Evolutionary conservation across 2,113 vertebrate genomes (phyloP), one percentile per base, ranked within the genome.

Genomic region (Chaenogobius annularis): DNA sequence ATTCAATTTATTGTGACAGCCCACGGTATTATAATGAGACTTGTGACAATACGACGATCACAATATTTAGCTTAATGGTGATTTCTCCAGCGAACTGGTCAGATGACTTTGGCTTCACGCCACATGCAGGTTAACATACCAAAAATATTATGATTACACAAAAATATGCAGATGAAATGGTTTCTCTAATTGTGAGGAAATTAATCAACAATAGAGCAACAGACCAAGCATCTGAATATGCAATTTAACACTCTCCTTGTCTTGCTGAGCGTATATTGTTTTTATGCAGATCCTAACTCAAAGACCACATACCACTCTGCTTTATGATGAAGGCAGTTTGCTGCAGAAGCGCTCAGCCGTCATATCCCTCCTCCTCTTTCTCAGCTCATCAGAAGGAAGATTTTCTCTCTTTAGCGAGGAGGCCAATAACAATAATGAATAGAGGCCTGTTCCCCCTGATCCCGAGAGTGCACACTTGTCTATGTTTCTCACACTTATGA

Each of bases 381-480:
- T 73, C 47, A 73, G 59, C 75, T 62, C 72, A 79, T 85, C 81
- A 83, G 76, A 77, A 75, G 72, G 79, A 72, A 74, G 72, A 81
- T 79, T 84, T 88, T 66, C 61, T 83, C 74, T 61, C 48, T 69
- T 78, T 65, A 54, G 15, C 9, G 50, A 54, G 50, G 73, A 75
- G 61, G 70, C 70, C 68, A 68, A 68, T 73, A 69, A 80, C 73
- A 84, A 80, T 74, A 79, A 79, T 87, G 72, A 87, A 84, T 82
- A 69, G 64, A 70, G 62, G 75, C 62, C 59, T 85, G 69, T 78
- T 82, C 69, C 66, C 66, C n/a, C 71, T 66, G 66, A 80, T 82
- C 80, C 66, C 54, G 72, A 78, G 50, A n/a, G 43, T 72, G 68
- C 73, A 46, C 66, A 54, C 65, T 78, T 72, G 43, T 80, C 52